Percentiles rank a stretch among this genome's conserved stretches.
Evolutionary conservation across 2,797 vertebrate species (phyloP).

Genomic region (Podarcis lilfordi): DNA sequence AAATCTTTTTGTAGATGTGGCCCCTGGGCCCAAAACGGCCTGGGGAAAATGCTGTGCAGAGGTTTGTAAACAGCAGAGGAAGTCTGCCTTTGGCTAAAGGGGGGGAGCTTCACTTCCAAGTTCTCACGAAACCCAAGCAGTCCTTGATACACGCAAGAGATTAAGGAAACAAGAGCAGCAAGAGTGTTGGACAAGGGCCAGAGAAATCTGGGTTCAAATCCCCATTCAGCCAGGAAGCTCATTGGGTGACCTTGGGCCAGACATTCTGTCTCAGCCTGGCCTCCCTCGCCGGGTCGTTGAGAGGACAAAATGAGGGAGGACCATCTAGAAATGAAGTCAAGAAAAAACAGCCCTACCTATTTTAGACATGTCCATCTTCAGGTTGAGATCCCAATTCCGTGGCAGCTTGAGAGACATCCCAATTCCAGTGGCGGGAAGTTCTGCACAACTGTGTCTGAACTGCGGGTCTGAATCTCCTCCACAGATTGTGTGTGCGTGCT

Average conservation of each 20-base stretch:
- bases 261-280: not conserved
- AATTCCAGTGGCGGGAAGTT: not conserved
- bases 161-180: not conserved
- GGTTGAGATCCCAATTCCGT: conserved; percentile 93
- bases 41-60: no score
- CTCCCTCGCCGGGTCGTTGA: no score
- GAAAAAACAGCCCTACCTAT: conserved; percentile 80
- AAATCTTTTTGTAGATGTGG: not conserved
- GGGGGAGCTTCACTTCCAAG: not conserved
- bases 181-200: no score
- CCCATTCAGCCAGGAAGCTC: not conserved
- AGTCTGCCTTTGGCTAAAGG: not conserved
- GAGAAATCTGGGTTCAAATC: not conserved
- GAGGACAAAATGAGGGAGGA: not conserved
- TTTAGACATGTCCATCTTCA: conserved; percentile 85
- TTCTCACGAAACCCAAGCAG: not conserved
- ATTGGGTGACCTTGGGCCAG: not conserved
- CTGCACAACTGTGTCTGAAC: fast-evolving
- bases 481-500: not conserved
- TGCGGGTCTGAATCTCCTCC: fast-evolving
- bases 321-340: not conserved
- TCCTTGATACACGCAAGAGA: not conserved
- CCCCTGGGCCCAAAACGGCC: not conserved
- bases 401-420: conserved; percentile 95
- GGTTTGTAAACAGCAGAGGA: not conserved